phyloP scores from a whole-genome alignment of 2,888 invertebrate genomes.

The Xanthostigma xanthostigma region DNA sequence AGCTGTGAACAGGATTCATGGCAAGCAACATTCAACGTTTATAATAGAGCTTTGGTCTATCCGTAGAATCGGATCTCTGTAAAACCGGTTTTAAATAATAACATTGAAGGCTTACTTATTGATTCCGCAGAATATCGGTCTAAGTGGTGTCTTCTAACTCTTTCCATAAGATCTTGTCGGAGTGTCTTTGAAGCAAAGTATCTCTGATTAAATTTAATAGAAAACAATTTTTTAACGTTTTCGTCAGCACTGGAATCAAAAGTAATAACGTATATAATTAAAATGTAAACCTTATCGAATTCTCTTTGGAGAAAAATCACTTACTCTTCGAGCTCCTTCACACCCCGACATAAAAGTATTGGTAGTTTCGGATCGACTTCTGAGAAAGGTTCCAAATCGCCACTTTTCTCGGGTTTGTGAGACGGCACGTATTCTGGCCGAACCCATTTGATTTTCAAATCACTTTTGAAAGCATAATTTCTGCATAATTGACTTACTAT shows the following conservation, averaged over 20 bases:
- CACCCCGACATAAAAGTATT: slow-evolving; percentile 37
- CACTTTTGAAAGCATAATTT: slow-evolving; percentile 44
- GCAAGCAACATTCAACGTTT: too few species aligned
- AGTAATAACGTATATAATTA: not conserved
- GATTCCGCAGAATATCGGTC: slow-evolving; percentile 58
- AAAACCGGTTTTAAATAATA: not conserved
- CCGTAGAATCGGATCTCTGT: not conserved
- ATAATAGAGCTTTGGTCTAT: too few species aligned
- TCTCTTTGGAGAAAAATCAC: slow-evolving; percentile 14
- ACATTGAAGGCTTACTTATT: slow-evolving; percentile 35
- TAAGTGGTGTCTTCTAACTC: slow-evolving; percentile 52
- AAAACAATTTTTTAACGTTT: slow-evolving; percentile 52
- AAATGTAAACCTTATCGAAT: slow-evolving; percentile 2
- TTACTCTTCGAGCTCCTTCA: slow-evolving; percentile 56
- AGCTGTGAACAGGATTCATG: too few species aligned
- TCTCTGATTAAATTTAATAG: slow-evolving; percentile 47
- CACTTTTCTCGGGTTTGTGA: slow-evolving; percentile 50
- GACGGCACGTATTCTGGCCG: slow-evolving; percentile 52
- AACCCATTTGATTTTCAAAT: slow-evolving; percentile 64
- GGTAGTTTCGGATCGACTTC: slow-evolving; percentile 36
- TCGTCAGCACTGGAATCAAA: slow-evolving; percentile 49
- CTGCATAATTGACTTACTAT: slow-evolving; percentile 10
- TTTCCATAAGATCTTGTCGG: slow-evolving; percentile 35
- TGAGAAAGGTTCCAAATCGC: slow-evolving; percentile 47
- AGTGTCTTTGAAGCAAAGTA: slow-evolving; percentile 36